Evolutionary conservation across 1,140 invertebrate genomes (phyloP).

Genomic region (fruit fly (Drosophila melanogaster)): DNA sequence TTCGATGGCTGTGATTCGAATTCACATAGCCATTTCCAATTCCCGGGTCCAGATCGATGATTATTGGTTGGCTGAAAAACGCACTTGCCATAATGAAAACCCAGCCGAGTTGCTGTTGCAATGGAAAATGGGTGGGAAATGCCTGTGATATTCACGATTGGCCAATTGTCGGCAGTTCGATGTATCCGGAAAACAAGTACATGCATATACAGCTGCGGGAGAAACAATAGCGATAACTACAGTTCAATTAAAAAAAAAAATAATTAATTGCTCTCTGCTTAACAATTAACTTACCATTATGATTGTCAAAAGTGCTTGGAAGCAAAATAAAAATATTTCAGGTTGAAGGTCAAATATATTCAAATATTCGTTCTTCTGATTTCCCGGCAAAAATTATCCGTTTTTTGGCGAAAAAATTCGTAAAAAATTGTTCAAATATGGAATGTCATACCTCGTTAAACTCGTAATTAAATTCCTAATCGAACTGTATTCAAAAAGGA

Average conservation of each 20-base stretch:
- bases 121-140: constrained; percentile 5
- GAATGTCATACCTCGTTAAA: no score
- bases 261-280: not conserved
- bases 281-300: no score
- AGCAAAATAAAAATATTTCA: no score
- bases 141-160: constrained; percentile 2
- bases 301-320: no score
- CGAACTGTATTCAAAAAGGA: no score
- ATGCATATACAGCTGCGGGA: constrained; percentile 1
- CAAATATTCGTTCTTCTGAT: no score
- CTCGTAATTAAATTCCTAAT: no score
- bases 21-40: no score
- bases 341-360: no score
- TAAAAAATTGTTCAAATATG: no score
- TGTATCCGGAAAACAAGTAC: constrained; percentile 17
- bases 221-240: not conserved
- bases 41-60: not conserved
- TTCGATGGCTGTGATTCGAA: constrained; percentile 8
- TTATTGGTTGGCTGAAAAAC: constrained; percentile 12
- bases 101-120: not conserved
- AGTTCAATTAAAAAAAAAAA: not conserved
- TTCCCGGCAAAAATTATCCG: no score
- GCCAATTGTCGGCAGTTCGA: constrained; percentile 5
- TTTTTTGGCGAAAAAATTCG: no score
- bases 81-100: constrained; percentile 22